A percentile compares a stretch with the other conserved stretches of the same genome.
phyloP scores from a whole-genome alignment of 2,888 invertebrate genomes.

The Caenorhabditis sp. region DNA sequence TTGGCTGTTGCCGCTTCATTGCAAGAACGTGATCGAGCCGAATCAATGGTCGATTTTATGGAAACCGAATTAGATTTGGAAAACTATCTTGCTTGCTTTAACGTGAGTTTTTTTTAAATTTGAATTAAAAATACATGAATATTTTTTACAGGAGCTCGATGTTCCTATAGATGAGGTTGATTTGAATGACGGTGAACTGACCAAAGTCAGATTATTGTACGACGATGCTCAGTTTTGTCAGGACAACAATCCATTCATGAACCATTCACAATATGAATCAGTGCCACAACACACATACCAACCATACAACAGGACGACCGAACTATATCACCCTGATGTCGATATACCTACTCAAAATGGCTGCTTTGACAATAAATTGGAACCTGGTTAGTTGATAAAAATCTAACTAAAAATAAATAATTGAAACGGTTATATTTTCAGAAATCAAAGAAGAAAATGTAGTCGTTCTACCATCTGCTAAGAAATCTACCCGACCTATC shows the following conservation, averaged over 20 bases:
- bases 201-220: constrained; percentile 21
- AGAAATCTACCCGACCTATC: background rate
- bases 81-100: constrained; percentile 17
- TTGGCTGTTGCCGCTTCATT: constrained; percentile 6
- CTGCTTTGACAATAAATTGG: no score
- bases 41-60: constrained; percentile 31
- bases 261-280: no score
- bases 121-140: background rate
- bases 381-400: no score
- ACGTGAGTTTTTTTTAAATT: background rate
- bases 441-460: no score
- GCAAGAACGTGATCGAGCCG: constrained; percentile 26
- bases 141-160: constrained; percentile 23
- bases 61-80: constrained; percentile 29
- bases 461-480: background rate
- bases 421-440: no score
- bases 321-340: no score
- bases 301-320: background rate
- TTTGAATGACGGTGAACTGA: constrained; percentile 18
- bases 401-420: no score
- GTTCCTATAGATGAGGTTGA: constrained; percentile 25
- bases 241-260: background rate
- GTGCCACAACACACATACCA: background rate
- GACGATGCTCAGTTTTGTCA: background rate
- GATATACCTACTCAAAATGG: no score